phyloP scores from a whole-genome alignment of 2,797 vertebrate genomes.

The Pristis pectinata region DNA sequence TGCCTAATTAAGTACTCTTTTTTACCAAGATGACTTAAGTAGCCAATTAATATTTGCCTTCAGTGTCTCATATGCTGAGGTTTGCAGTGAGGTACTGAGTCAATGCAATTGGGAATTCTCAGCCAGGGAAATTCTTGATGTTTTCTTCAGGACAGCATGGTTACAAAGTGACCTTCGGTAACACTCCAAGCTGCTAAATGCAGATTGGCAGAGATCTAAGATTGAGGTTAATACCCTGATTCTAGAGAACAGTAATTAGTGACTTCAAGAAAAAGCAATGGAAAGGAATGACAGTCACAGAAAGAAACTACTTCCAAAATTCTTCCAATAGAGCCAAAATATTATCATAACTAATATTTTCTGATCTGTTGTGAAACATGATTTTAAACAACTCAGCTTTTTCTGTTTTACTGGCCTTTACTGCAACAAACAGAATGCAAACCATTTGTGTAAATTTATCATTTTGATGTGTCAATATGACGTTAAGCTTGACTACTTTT shows the following conservation, averaged over 20 bases:
- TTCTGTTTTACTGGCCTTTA: neutral
- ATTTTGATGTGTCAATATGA: neutral
- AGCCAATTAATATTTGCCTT: neutral
- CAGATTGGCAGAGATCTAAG: neutral
- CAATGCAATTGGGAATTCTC: neutral
- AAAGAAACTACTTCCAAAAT: neutral
- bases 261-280: neutral
- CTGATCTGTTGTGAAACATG: neutral
- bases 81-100: neutral
- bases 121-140: neutral
- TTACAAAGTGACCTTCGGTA: neutral
- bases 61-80: neutral
- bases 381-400: neutral
- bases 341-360: neutral
- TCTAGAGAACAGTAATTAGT: neutral
- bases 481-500: neutral
- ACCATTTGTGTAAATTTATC: neutral
- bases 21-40: neutral
- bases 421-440: no score
- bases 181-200: neutral
- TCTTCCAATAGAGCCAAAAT: neutral
- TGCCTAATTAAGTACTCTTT: neutral
- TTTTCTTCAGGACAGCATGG: neutral
- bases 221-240: neutral
- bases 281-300: neutral